Evolutionary conservation across 1,140 invertebrate species (phyloP).

Genomic region (Lasaia peninsularis): DNA sequence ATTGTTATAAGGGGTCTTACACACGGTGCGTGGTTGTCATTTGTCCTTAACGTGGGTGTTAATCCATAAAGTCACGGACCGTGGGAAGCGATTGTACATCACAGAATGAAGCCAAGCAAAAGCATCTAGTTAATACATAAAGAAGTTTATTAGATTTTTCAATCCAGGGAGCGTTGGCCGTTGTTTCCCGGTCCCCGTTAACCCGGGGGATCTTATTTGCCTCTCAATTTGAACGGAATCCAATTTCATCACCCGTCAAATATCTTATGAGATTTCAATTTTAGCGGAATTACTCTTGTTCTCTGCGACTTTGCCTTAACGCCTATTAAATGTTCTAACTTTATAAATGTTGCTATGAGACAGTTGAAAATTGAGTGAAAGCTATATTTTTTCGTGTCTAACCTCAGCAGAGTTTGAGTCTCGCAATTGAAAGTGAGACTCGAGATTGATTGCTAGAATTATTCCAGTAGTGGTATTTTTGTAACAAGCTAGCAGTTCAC

Average conservation of each 20-base stretch:
- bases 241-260: conserved; percentile 55
- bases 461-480: too few species aligned
- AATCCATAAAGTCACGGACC: too few species aligned
- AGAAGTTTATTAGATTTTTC: conserved; percentile 11
- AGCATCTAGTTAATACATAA: not conserved
- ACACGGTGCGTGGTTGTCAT: too few species aligned
- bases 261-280: conserved; percentile 52
- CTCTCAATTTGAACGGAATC: conserved; percentile 52
- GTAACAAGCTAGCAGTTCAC: too few species aligned
- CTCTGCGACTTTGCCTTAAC: conserved; percentile 25
- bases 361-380: conserved; percentile 12
- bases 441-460: too few species aligned
- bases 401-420: too few species aligned
- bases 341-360: conserved; percentile 8
- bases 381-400: too few species aligned
- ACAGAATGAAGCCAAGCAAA: not conserved
- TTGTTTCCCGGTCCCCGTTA: conserved; percentile 20
- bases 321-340: conserved; percentile 12
- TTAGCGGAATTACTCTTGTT: conserved; percentile 40
- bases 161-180: not conserved
- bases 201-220: conserved; percentile 51
- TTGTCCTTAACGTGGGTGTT: too few species aligned
- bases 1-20: too few species aligned
- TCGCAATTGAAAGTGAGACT: too few species aligned
- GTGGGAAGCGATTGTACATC: too few species aligned